Evolutionary conservation across 30 jellyfish, hydroid and myxozoan species (phyloP), one percentile per base, ranked within the genome.

Genomic region (Chironex yamaguchii): DNA sequence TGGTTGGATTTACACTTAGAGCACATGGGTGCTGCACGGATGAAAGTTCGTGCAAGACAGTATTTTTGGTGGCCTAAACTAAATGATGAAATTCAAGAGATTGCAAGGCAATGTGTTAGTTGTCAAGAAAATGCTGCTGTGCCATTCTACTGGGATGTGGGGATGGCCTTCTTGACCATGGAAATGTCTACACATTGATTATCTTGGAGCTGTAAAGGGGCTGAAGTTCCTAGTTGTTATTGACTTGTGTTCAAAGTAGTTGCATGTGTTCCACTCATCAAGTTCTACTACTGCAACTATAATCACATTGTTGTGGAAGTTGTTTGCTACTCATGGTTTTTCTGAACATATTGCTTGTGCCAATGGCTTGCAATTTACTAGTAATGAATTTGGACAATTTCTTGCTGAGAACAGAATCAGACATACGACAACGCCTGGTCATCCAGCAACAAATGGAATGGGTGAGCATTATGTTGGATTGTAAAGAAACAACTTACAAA

Each of bases 1-100:
- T 49, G 42, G 32, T 82, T 22, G 1, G 82, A 35, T 48, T 28
- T 74, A 17, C 87, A 74, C 50, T n/a, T n/a, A n/a, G n/a, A n/a
- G n/a, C n/a, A n/a, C n/a, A n/a, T n/a, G n/a, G n/a, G n/a, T n/a
- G n/a, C n/a, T n/a, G n/a, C n/a, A n/a, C n/a, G n/a, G n/a, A 42
- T 42, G 58, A 42, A 42, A 17, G 58, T 42, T 9, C 9, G 9
- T 6, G 9, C 58, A 17, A 9, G 58, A 6, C 58, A 42, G 17
- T 42, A 42, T 42, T 42, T 42, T 6, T 42, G 58, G 58, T 42
- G 58, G 58, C 58, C 58, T 6, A 42, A 42, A 17, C 17, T 42
- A 17, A 42, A 42, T 17, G 9, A 9, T 17, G 17, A 42, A 42
- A 42, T 42, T 42, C 13, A 42, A 17, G 58, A 42, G 17, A 42